A percentile compares a stretch with the other conserved stretches of the same genome.
Evolutionary conservation across 2,113 vertebrate species (phyloP).

Genomic region (Ictidomys tridecemlineatus): DNA sequence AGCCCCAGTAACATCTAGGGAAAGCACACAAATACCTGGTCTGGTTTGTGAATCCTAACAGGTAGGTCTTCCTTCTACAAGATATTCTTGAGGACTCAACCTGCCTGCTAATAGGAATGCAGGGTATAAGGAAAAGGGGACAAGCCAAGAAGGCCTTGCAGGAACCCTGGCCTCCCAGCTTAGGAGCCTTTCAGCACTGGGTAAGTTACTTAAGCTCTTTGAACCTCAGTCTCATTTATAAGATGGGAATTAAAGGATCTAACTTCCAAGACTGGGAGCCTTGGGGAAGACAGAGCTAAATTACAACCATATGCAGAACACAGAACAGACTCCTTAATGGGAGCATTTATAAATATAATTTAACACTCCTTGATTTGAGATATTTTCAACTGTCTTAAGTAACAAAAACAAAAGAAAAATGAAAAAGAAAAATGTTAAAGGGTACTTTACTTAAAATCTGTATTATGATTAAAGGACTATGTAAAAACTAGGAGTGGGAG

Average conservation of each 20-base stretch:
- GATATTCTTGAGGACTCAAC: neutral
- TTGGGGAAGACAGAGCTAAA: neutral
- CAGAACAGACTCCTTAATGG: accelerated
- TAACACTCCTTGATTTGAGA: neutral
- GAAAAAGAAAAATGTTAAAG: neutral
- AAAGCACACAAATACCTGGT: neutral
- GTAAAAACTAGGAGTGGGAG: neutral
- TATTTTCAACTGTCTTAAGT: neutral
- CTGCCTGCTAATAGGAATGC: neutral
- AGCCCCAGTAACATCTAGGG: conserved; percentile 97
- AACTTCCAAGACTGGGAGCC: neutral
- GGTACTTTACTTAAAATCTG: neutral
- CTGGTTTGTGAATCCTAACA: accelerated
- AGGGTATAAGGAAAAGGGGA: accelerated
- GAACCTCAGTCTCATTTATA: neutral
- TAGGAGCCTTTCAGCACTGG: neutral
- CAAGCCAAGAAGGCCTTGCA: accelerated
- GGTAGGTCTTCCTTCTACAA: too few relatives aligned
- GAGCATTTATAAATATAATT: neutral
- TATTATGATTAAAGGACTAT: neutral
- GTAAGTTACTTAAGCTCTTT: neutral
- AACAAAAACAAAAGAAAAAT: neutral
- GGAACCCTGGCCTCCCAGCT: too few relatives aligned
- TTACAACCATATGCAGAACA: neutral
- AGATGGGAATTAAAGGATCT: neutral